phyloP scores from a whole-genome alignment of 1,140 invertebrate species.

The Cyclina sinensis region DNA sequence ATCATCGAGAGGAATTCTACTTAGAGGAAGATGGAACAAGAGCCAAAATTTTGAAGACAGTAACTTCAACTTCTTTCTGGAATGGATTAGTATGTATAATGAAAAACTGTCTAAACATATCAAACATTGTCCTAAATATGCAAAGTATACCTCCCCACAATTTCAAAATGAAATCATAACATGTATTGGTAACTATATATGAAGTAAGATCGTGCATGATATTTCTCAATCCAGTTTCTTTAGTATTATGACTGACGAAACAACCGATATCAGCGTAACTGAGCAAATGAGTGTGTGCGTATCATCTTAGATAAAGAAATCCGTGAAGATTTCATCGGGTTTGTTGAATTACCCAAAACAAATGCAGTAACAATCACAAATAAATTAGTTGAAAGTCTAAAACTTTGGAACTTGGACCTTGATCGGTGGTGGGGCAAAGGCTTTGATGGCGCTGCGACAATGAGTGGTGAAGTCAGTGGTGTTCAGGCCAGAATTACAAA shows the following conservation, averaged over 20 bases:
- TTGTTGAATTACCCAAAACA: too few relatives aligned
- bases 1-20: constrained; percentile 20
- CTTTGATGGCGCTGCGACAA: background rate
- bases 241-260: too few relatives aligned
- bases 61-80: constrained; percentile 4
- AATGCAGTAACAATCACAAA: too few relatives aligned
- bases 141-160: constrained; percentile 9
- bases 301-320: too few relatives aligned
- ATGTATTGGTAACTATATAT: background rate
- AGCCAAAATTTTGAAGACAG: background rate
- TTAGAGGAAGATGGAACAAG: background rate
- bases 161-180: background rate
- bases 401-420: background rate
- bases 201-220: background rate
- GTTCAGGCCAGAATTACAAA: background rate
- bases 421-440: background rate
- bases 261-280: too few relatives aligned
- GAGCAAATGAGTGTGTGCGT: too few relatives aligned
- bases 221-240: too few relatives aligned
- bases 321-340: too few relatives aligned
- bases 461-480: background rate
- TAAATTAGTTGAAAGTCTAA: too few relatives aligned
- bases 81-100: constrained; percentile 28
- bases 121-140: background rate
- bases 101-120: background rate